phyloP scores from a whole-genome alignment of 2,888 invertebrate genomes.

The Penaeus monodon region DNA sequence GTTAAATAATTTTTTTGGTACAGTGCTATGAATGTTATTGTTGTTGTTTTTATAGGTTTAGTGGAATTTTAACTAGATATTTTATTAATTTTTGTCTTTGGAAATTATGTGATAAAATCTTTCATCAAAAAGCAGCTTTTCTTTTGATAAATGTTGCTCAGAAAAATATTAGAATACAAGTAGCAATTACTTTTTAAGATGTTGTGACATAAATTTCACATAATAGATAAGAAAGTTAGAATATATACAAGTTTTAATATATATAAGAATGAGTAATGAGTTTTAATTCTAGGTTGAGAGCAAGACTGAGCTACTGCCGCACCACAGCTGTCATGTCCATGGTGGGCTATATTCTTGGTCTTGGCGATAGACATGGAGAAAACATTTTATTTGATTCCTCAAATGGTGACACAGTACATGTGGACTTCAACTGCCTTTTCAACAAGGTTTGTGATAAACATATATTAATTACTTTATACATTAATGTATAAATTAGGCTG shows the following conservation, averaged over 20 bases:
- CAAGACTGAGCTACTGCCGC: constrained; percentile 88
- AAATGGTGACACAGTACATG: constrained; percentile 94
- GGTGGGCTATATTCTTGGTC: constrained; percentile 91
- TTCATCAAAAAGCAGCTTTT: too few species aligned
- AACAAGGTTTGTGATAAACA: constrained; percentile 77
- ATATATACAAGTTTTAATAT: not conserved
- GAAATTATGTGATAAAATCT: not conserved
- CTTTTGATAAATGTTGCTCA: too few species aligned
- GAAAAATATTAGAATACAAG: too few species aligned
- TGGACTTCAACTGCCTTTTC: constrained; percentile 98
- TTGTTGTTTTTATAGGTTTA: not conserved
- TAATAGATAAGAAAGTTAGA: not conserved
- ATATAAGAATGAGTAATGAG: not conserved
- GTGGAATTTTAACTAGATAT: not conserved
- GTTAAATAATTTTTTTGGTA: not conserved
- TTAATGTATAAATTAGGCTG: too few species aligned
- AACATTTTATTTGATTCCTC: constrained; percentile 93
- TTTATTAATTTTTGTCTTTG: not conserved
- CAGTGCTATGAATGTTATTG: not conserved
- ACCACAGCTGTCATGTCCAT: constrained; percentile 98
- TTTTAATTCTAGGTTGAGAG: constrained; percentile 81
- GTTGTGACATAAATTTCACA: not conserved
- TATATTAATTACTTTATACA: too few species aligned
- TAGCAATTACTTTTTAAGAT: not conserved
- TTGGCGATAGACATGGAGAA: constrained; percentile 83